These are phyloP conservation scores for Procambarus virginalis DNA, from an alignment of 1,140 invertebrate species.

Conservation along the genomic window DNA sequence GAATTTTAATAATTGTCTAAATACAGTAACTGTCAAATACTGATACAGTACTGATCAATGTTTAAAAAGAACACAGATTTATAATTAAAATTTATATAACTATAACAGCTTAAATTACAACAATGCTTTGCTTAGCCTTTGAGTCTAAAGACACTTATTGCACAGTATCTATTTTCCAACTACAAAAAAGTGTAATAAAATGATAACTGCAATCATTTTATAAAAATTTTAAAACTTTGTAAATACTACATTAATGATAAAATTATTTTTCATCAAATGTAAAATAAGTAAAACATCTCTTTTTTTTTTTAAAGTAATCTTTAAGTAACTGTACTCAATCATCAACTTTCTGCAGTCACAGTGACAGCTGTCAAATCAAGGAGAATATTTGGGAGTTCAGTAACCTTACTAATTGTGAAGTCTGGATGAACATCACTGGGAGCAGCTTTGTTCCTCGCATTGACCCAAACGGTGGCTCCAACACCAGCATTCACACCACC, in stretches of 20 bases:
- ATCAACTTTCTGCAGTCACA: not conserved
- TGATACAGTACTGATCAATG: too few relatives aligned
- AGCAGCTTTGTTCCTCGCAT: conserved; percentile 71
- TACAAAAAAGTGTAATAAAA: too few relatives aligned
- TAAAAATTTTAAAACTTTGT: too few relatives aligned
- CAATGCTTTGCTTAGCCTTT: too few relatives aligned
- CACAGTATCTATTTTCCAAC: too few relatives aligned
- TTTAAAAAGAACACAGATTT: too few relatives aligned
- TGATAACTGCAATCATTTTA: too few relatives aligned
- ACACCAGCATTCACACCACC: conserved; percentile 85
- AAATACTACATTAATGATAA: not conserved
- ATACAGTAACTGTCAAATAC: too few relatives aligned
- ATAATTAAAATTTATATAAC: too few relatives aligned
- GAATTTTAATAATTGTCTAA: too few relatives aligned
- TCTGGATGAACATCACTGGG: conserved; percentile 70
- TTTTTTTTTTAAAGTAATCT: not conserved
- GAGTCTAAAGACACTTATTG: too few relatives aligned
- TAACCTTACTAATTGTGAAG: conserved; percentile 70
- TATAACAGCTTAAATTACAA: too few relatives aligned
- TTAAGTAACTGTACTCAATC: not conserved
- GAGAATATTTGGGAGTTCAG: conserved; percentile 53
- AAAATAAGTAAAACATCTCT: not conserved
- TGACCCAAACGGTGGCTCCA: conserved; percentile 86
- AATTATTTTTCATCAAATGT: not conserved
- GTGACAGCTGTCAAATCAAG: not conserved